Base-by-base conservation (phyloP, 1,140 invertebrate species). In the Antheraea pernyi region DNA sequence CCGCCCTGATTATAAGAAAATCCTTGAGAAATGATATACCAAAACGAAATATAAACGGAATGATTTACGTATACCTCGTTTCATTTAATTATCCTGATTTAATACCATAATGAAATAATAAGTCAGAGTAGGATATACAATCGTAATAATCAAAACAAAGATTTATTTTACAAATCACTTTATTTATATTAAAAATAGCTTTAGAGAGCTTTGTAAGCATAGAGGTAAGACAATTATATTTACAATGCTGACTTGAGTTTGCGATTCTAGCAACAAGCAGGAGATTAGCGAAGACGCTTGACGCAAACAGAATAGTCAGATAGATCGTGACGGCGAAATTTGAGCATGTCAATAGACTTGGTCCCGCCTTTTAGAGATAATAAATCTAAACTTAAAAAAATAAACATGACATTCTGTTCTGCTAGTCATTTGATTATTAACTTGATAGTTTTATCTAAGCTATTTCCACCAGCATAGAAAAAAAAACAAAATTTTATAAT, bases 191-290 rank as follows among this genome's bases (percentile, higher is more conserved):
- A 10, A 53, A 53, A 53, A 53, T 13, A 53, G 46, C 46, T 53
- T 48, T 53, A 60, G 36, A 63, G 48, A 19, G 19, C 48, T 46
- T 39, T 59, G 19, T 59, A 59, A 60, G 36, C 18, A 64, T 69
- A 42, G 39, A 42, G 39, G 39, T 19, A 61, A 19, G 16, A 61
- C 18, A 19, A 61, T 61, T 22, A 61, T 19, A 61, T 19, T 19
- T 61, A 36, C 59, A 19, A 19, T 53, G 2, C 13, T 16, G 46
- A 53, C 46, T 53, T 16, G 6, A 53, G 46, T 53, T 53, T 16
- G 46, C 46, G 46, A 16, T 53, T 53, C 13, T 16, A 53, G 39
- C 46, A 53, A 53, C 46, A n/a, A 53, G 11, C 16, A 53, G 11
- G 16, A 53, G 2, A 42, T 42, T 42, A 42, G 39, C 39, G 7